A percentile compares a stretch with the other conserved stretches of the same genome.
phyloP scores from a whole-genome alignment of 2,888 invertebrate species.

The Microlaimidae sp. region DNA sequence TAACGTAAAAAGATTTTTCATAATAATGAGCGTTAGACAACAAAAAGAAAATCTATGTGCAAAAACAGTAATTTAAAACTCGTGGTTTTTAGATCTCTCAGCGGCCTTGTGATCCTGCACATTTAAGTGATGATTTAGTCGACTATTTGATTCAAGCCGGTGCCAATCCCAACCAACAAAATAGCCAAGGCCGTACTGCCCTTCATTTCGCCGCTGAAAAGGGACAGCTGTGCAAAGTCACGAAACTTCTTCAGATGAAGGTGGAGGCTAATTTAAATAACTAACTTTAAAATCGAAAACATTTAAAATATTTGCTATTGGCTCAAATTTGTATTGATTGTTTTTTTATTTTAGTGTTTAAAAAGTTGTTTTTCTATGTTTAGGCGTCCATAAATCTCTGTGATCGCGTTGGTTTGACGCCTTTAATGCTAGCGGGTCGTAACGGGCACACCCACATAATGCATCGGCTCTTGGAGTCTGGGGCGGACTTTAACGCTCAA shows the following conservation, averaged over 20 bases:
- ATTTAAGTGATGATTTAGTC: conserved; percentile 10
- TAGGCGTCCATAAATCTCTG: background rate
- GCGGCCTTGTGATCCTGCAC: conserved; percentile 8
- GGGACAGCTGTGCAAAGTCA: conserved; percentile 11
- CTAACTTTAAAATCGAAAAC: too few species aligned
- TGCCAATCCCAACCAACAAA: conserved; percentile 10
- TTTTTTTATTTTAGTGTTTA: too few species aligned
- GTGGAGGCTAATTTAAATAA: too few species aligned
- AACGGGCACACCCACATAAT: conserved; percentile 2
- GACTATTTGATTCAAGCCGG: conserved; percentile 10
- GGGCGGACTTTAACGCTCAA: conserved; percentile 14
- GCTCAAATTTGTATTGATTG: too few species aligned
- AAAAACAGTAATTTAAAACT: too few species aligned
- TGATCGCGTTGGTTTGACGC: background rate
- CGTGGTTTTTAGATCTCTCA: background rate
- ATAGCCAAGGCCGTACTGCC: conserved; percentile 7
- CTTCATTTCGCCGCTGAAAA: conserved; percentile 4
- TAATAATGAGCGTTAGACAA: too few species aligned
- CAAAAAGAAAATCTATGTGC: too few species aligned
- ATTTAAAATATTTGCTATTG: too few species aligned
- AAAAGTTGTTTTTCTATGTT: too few species aligned
- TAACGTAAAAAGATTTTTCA: too few species aligned
- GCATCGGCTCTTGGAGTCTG: conserved; percentile 11
- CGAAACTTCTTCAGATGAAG: conserved; percentile 14
- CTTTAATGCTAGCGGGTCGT: conserved; percentile 2